Conservation (phyloP, 2,888 invertebrate genomes). For the Actias luna region DNA sequence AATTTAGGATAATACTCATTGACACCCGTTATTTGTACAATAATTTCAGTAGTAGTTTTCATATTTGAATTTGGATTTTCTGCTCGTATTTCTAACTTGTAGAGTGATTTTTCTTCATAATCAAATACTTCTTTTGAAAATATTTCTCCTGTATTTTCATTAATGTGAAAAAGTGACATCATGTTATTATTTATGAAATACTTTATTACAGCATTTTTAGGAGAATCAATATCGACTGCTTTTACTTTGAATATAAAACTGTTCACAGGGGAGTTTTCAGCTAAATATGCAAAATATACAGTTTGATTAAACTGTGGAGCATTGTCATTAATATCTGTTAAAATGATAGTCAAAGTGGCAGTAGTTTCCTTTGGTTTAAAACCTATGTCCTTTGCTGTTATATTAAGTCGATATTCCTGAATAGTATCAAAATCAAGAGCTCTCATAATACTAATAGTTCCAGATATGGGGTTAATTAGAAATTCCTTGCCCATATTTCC, state of each 20-base stretch:
- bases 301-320: slow-evolving; percentile 92
- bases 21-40: slow-evolving; percentile 90
- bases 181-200: slow-evolving; percentile 91
- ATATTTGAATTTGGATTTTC: slow-evolving; percentile 93
- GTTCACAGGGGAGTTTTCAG: slow-evolving; percentile 90
- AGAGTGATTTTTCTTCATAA: slow-evolving; percentile 90
- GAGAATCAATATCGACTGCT: slow-evolving; percentile 93
- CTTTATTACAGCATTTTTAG: slow-evolving; percentile 91
- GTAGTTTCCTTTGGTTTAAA: slow-evolving; percentile 89
- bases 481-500: slow-evolving; percentile 93
- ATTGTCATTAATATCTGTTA: slow-evolving; percentile 97
- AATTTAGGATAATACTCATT: slow-evolving; percentile 95
- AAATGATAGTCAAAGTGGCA: slow-evolving; percentile 90
- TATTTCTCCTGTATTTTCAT: slow-evolving; percentile 88
- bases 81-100: slow-evolving; percentile 89
- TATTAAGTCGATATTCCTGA: slow-evolving; percentile 92
- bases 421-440: slow-evolving; percentile 93
- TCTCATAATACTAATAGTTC: slow-evolving; percentile 90
- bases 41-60: slow-evolving; percentile 87
- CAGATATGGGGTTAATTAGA: slow-evolving; percentile 87
- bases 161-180: slow-evolving; percentile 89
- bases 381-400: slow-evolving; percentile 93
- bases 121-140: slow-evolving; percentile 90
- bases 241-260: slow-evolving; percentile 88
- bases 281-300: slow-evolving; percentile 88